Percentiles rank a stretch among this genome's conserved stretches.
These are phyloP conservation scores for Drosophila guanche DNA, from an alignment of 1,140 invertebrate genomes.

Conservation along the genomic window DNA sequence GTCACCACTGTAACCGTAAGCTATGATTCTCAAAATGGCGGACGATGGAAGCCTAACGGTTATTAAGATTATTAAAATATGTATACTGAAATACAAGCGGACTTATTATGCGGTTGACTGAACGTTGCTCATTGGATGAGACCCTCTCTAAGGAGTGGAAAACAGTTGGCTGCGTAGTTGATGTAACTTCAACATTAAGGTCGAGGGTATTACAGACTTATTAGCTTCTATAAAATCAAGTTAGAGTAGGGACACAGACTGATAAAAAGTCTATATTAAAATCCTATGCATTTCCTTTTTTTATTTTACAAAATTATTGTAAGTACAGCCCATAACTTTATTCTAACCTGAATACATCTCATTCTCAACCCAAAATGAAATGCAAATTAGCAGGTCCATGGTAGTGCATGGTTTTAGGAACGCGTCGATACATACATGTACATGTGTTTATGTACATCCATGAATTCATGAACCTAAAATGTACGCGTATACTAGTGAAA, in stretches of 20 bases:
- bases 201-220: too few relatives aligned
- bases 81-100: slow-evolving; percentile 45
- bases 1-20: slow-evolving; percentile 58
- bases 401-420: too few relatives aligned
- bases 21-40: slow-evolving; percentile 77
- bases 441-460: too few relatives aligned
- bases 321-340: background rate
- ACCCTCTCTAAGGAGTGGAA: background rate
- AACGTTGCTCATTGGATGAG: background rate
- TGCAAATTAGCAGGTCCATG: background rate
- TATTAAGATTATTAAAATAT: slow-evolving; percentile 75
- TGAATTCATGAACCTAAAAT: too few relatives aligned
- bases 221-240: too few relatives aligned
- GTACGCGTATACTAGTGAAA: slow-evolving; percentile 4
- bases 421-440: too few relatives aligned
- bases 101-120: slow-evolving; percentile 66
- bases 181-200: too few relatives aligned
- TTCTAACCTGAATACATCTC: background rate
- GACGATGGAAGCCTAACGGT: slow-evolving; percentile 56
- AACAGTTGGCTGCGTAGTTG: background rate
- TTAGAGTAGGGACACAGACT: too few relatives aligned
- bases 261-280: too few relatives aligned
- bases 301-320: background rate
- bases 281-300: too few relatives aligned
- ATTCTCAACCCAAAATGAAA: background rate